Conservation (phyloP, 2,113 vertebrate species). For the Gallinago paraguaiae region DNA sequence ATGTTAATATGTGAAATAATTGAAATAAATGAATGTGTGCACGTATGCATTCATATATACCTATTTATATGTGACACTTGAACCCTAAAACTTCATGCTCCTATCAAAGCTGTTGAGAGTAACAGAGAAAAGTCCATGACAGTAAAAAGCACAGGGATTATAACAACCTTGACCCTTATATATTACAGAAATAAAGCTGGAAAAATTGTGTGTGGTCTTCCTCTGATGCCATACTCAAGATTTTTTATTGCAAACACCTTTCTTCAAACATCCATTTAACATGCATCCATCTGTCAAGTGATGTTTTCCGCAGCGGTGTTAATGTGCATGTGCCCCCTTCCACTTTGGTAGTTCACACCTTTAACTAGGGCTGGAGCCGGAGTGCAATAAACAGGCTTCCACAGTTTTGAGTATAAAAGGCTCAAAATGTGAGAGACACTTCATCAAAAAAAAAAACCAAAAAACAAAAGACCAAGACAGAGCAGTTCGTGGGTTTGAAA, state of each 20-base stretch:
- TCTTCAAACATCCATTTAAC: conserved; percentile 62
- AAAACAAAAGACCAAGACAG: not conserved
- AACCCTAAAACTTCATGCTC: not conserved
- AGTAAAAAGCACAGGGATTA: not conserved
- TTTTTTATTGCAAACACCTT: conserved; percentile 71
- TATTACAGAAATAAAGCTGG: conserved; percentile 14
- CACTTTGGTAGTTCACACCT: conserved; percentile 64
- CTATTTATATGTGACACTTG: not conserved
- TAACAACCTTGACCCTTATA: conserved; percentile 9
- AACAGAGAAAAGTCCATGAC: not conserved
- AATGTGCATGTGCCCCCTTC: conserved; percentile 46
- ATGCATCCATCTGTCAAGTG: conserved; percentile 57
- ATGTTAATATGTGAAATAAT: not conserved
- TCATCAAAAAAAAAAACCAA: conserved; percentile 52
- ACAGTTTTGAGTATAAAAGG: conserved; percentile 45
- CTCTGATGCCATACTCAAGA: conserved; percentile 41
- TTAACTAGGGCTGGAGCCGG: conserved; percentile 60
- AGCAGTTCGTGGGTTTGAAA: not conserved
- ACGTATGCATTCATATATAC: fast-evolving
- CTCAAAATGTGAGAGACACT: conserved; percentile 59
- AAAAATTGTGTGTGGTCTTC: conserved; percentile 59
- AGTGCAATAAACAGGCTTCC: conserved; percentile 67
- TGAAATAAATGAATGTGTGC: fast-evolving
- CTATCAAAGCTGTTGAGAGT: not conserved
- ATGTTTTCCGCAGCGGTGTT: conserved; percentile 51